Percentiles rank a stretch among this genome's conserved stretches.
These are phyloP conservation scores for Baronia brevicornis DNA, from an alignment of 2,888 invertebrate species.

Conservation along the genomic window DNA sequence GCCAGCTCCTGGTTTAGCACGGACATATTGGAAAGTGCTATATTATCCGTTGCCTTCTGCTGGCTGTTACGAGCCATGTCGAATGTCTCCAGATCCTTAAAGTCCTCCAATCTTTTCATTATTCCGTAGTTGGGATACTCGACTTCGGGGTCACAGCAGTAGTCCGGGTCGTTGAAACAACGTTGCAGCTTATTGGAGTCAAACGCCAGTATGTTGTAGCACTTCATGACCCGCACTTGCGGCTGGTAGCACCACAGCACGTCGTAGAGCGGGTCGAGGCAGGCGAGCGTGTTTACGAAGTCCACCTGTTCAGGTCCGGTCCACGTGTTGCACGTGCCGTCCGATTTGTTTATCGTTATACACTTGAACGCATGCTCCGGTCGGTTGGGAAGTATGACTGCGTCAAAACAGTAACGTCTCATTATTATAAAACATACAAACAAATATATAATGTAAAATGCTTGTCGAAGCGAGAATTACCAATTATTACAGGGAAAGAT, in stretches of 20 bases:
- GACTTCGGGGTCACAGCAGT: slow-evolving; percentile 34
- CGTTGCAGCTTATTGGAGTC: slow-evolving; percentile 75
- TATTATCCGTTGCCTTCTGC: slow-evolving; percentile 38
- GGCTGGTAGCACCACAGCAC: slow-evolving; percentile 94
- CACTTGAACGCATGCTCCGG: slow-evolving; percentile 89
- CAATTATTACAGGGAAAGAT: too few relatives aligned
- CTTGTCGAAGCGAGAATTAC: too few relatives aligned
- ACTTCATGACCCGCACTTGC: slow-evolving; percentile 77
- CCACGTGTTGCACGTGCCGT: slow-evolving; percentile 92
- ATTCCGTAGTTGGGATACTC: slow-evolving; percentile 61
- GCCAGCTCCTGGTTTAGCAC: slow-evolving; percentile 88
- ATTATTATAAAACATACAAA: neutral
- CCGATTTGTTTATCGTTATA: slow-evolving; percentile 90
- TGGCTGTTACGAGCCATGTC: slow-evolving; percentile 45
- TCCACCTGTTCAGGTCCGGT: slow-evolving; percentile 88
- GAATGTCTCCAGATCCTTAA: slow-evolving; percentile 51
- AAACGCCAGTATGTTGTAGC: slow-evolving; percentile 89
- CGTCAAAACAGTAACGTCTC: slow-evolving; percentile 25
- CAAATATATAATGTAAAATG: neutral
- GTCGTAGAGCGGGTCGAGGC: slow-evolving; percentile 94
- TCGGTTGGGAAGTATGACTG: slow-evolving; percentile 88
- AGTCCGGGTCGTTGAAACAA: slow-evolving; percentile 49
- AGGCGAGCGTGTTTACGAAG: slow-evolving; percentile 85
- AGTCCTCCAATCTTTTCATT: slow-evolving; percentile 60
- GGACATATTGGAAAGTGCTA: slow-evolving; percentile 67